Evolutionary conservation across 2,113 vertebrate genomes (phyloP).

Genomic region (Holacanthus passer): DNA sequence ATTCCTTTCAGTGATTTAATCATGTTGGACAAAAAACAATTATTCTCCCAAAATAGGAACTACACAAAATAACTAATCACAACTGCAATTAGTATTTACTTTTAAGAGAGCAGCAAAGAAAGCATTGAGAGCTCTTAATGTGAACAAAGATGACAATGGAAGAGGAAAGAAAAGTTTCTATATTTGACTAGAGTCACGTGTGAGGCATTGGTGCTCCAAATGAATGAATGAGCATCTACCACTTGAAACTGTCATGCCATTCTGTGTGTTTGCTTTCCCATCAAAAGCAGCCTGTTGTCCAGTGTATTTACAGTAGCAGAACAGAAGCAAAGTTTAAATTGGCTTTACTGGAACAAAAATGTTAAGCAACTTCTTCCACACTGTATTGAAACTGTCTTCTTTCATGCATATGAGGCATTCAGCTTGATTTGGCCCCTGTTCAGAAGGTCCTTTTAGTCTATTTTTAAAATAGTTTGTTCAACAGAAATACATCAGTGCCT

Average conservation of each 20-base stretch:
- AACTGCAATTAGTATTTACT: conserved; percentile 13
- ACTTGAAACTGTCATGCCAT: neutral
- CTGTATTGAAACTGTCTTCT: conserved; percentile 5
- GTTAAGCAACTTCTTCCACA: conserved; percentile 3
- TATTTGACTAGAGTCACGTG: conserved; percentile 8
- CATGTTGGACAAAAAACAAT: neutral
- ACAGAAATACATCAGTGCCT: neutral
- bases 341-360: conserved; percentile 16
- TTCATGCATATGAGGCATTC: conserved; percentile 32
- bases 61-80: neutral
- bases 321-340: conserved; percentile 21
- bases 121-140: conserved; percentile 32
- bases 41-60: neutral
- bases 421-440: conserved; percentile 2
- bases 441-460: neutral
- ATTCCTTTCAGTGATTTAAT: neutral
- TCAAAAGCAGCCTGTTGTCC: conserved; percentile 6
- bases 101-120: conserved; percentile 13
- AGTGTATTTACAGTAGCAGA: conserved; percentile 10
- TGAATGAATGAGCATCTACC: too few relatives aligned
- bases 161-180: conserved; percentile 14
- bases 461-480: conserved; percentile 7
- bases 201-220: neutral
- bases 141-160: conserved; percentile 41
- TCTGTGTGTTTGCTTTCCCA: neutral